Conservation (phyloP, 2,113 vertebrate species). For the Gobio gobio region DNA sequence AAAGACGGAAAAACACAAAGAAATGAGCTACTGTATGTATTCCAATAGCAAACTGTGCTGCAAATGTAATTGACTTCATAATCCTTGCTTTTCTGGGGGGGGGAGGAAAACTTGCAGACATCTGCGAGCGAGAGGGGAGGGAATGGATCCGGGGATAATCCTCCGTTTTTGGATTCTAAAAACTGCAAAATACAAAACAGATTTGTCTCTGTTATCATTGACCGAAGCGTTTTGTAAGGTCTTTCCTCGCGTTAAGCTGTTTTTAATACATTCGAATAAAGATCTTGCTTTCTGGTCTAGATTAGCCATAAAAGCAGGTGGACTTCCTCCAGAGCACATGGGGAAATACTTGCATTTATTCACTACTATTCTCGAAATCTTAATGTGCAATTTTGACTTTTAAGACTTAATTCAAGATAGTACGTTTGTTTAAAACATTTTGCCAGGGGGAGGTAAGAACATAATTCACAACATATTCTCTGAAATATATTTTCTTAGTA, state of each 20-base stretch:
- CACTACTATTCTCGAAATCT: background rate
- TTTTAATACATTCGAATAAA: constrained; percentile 88
- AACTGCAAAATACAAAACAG: constrained; percentile 94
- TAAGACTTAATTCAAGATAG: background rate
- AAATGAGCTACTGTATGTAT: constrained; percentile 87
- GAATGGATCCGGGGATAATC: constrained; percentile 68
- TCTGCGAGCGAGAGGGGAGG: constrained; percentile 59
- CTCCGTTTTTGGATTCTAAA: constrained; percentile 81
- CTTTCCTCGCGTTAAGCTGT: constrained; percentile 75
- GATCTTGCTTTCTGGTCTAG: constrained; percentile 82
- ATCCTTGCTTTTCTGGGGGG: constrained; percentile 80
- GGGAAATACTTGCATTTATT: constrained; percentile 86
- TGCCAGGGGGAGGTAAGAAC: too few relatives aligned
- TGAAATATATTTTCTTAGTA: background rate
- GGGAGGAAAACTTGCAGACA: constrained; percentile 81
- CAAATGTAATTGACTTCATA: constrained; percentile 93
- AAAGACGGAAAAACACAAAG: constrained; percentile 71
- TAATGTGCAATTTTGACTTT: background rate
- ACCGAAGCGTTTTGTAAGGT: constrained; percentile 85
- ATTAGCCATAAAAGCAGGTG: constrained; percentile 77
- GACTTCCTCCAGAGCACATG: constrained; percentile 80
- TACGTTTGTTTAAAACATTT: too few relatives aligned
- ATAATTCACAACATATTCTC: too few relatives aligned
- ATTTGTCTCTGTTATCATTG: constrained; percentile 84
- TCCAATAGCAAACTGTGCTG: constrained; percentile 90